phyloP scores from a whole-genome alignment of 1,140 invertebrate species.

The Trissolcus basalis region DNA sequence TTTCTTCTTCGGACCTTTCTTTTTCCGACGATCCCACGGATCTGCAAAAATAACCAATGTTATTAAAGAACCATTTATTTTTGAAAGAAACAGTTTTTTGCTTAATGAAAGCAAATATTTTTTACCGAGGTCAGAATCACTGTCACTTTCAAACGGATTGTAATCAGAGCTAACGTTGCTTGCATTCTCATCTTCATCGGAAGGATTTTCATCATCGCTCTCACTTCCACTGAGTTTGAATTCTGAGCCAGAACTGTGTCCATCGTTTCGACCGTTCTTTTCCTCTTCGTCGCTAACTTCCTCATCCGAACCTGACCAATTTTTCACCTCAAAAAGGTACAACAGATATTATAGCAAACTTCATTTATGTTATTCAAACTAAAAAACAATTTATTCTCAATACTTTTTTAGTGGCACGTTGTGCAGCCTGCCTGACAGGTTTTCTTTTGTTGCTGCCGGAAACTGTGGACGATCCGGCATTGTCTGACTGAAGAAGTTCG shows the following conservation, averaged over 20 bases:
- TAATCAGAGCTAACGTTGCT: conserved; percentile 86
- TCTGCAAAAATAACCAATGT: conserved; percentile 74
- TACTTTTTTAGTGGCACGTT: conserved; percentile 82
- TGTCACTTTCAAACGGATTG: conserved; percentile 90
- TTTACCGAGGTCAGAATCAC: conserved; percentile 88
- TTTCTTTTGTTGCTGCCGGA: conserved; percentile 78
- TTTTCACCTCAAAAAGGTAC: conserved; percentile 43
- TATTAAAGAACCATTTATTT: conserved; percentile 1
- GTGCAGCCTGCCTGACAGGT: conserved; percentile 82
- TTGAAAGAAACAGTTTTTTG: no score
- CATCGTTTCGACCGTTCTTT: conserved; percentile 77
- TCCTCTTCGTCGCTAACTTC: conserved; percentile 79
- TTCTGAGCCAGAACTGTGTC: conserved; percentile 78
- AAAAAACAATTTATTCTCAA: neutral
- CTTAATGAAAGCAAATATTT: no score
- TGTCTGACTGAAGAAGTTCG: conserved; percentile 63
- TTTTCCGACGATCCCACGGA: conserved; percentile 87
- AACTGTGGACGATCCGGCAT: conserved; percentile 74
- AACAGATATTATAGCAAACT: neutral
- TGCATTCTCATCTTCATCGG: conserved; percentile 78
- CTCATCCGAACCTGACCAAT: conserved; percentile 80
- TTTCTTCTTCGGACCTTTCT: conserved; percentile 83
- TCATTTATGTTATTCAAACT: neutral
- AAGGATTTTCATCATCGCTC: conserved; percentile 78
- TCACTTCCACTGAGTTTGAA: conserved; percentile 79